These are phyloP conservation scores for Cirrhinus mrigala DNA, from an alignment of 2,797 vertebrate genomes.

Conservation along the genomic window DNA sequence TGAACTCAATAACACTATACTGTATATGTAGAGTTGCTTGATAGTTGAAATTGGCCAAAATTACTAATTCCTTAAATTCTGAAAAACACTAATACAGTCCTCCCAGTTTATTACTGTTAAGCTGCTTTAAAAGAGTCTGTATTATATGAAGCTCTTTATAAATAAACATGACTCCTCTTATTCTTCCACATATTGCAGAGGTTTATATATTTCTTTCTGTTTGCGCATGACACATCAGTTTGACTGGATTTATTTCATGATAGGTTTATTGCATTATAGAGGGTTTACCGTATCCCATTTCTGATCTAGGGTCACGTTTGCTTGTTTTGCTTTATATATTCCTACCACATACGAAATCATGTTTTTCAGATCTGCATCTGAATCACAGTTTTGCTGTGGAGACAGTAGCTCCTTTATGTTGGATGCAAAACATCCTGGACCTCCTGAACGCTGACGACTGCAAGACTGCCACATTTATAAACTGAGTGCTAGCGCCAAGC, in stretches of 20 bases:
- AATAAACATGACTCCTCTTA: neutral
- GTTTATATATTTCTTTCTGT: too few species aligned
- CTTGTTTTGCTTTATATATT: neutral
- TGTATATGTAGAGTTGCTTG: too few species aligned
- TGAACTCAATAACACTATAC: too few species aligned
- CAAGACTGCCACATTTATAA: slow-evolving; percentile 20
- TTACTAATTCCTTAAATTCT: neutral
- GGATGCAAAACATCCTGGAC: neutral
- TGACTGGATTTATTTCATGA: neutral
- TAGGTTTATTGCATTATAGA: neutral
- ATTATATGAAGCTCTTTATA: neutral
- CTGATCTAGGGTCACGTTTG: neutral
- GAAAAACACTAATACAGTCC: too few species aligned
- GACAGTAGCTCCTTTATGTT: slow-evolving; percentile 17
- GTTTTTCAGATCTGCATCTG: neutral
- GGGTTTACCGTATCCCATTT: neutral
- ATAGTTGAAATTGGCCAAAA: too few species aligned
- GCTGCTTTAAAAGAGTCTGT: neutral
- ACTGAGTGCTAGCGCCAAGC: neutral
- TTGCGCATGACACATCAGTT: too few species aligned
- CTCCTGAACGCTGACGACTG: neutral
- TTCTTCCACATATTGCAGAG: slow-evolving; percentile 1
- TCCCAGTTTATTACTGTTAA: neutral
- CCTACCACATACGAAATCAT: neutral
- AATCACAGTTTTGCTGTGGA: neutral